phyloP scores from a whole-genome alignment of 2,797 vertebrate species.

The Spinus pinus region DNA sequence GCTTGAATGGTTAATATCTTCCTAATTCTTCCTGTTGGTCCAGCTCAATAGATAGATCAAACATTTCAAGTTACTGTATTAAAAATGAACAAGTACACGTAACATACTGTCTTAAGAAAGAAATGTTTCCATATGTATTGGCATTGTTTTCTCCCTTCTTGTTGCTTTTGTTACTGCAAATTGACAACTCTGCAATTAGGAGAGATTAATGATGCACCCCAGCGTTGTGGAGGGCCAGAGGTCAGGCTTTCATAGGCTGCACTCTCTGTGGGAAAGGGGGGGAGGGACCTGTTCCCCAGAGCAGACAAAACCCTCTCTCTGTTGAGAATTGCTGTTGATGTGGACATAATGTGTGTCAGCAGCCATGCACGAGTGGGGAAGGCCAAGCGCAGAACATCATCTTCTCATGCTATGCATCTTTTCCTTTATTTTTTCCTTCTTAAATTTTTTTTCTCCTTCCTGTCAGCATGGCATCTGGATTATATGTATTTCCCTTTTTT shows the following conservation, averaged over 20 bases:
- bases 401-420: not conserved
- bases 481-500: not conserved
- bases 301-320: not conserved
- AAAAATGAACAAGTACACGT: not conserved
- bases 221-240: constrained; percentile 22
- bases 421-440: rapidly evolving
- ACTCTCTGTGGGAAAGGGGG: constrained; percentile 62
- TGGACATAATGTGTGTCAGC: not conserved
- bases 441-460: rapidly evolving
- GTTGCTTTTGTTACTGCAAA: constrained; percentile 62
- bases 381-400: not conserved
- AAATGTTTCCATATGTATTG: not conserved
- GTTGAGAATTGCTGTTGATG: constrained; percentile 10
- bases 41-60: not conserved
- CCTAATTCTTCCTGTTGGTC: not conserved
- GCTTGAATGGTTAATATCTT: not conserved
- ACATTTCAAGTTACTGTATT: not conserved
- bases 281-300: not conserved
- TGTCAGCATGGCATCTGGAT: not conserved
- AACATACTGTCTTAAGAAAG: not conserved
- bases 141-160: not conserved
- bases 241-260: constrained; percentile 33
- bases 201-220: constrained; percentile 71
- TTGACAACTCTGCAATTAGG: constrained; percentile 69
- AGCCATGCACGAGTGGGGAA: not conserved